Evolutionary conservation across 2,113 vertebrate species (phyloP), one percentile per base, ranked within the genome.

Genomic region (Caretta caretta): DNA sequence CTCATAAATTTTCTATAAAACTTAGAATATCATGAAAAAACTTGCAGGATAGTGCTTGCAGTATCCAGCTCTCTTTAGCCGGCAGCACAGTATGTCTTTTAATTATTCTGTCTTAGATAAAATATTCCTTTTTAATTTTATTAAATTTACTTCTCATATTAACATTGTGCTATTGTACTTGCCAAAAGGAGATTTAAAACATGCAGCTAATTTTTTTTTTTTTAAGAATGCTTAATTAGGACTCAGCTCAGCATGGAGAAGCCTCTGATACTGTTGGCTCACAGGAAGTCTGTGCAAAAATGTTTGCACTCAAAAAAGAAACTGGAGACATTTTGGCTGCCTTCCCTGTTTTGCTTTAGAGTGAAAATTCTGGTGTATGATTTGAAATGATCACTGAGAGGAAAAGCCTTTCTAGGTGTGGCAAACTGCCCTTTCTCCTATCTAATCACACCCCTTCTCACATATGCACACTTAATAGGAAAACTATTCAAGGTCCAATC

Each of bases 41-140:
- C 62, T 94, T 94, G 14, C 0, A 5, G 89, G 95, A 96, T 97
- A 96, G 94, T 95, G 72, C 90, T 90, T 51, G 80, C 65, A 88
- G 80, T 84, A 96, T 90, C 92, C 92, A 90, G 57, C 86, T 48
- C 86, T 17, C 31, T 91, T 97, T 87, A 97, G 97, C 97, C 96
- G 94, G 96, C 89, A 86, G 90, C 93, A 96, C 93, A 97, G 95
- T 93, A 59, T 92, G 88, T 96, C 95, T 98, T 97, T 97, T 97
- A 97, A 97, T 98, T 97, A 97, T 96, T 98, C 92, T 97, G 91
- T 91, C 94, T 90, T 95, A 81, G 57, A 92, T 96, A 97, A 98
- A 97, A 89, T 96, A 96, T 89, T 95, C 84, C 91, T 97, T 96
- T 96, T 94, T 94, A 93, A 92, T 95, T 93, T 95, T 96, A 97